phyloP scores from a whole-genome alignment of 2,797 vertebrate genomes.

The Sciurus vulgaris region DNA sequence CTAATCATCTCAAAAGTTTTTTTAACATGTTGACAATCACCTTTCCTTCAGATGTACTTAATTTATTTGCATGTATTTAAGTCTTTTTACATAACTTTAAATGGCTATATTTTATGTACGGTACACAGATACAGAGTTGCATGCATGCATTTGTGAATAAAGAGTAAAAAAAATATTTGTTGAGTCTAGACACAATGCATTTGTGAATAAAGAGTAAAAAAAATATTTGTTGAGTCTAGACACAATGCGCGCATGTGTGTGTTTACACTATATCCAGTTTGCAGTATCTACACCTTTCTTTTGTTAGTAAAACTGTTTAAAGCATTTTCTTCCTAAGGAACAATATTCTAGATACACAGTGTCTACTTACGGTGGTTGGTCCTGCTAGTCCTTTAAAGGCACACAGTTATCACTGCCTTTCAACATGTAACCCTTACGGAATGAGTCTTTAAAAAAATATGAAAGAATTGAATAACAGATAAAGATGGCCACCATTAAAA shows the following conservation, averaged over 20 bases:
- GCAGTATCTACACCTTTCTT: slow-evolving; percentile 61
- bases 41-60: neutral
- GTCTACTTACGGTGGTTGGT: neutral
- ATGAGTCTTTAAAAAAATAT: slow-evolving; percentile 52
- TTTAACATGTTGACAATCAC: neutral
- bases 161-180: slow-evolving; percentile 4
- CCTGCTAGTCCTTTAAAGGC: neutral
- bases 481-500: neutral
- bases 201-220: slow-evolving; percentile 1
- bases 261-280: slow-evolving; percentile 21
- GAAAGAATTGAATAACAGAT: slow-evolving; percentile 34
- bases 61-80: neutral
- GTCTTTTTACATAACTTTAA: neutral
- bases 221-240: neutral
- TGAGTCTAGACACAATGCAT: neutral
- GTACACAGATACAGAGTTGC: neutral
- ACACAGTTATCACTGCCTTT: slow-evolving; percentile 64
- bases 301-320: slow-evolving; percentile 67
- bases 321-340: slow-evolving; percentile 68
- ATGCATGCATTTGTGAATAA: neutral
- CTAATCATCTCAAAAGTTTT: neutral
- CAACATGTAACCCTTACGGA: slow-evolving; percentile 65
- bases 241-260: neutral
- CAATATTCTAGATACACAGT: neutral
- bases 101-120: neutral